phyloP scores from a whole-genome alignment of 2,888 invertebrate genomes.

The Boloria euphrosyne region DNA sequence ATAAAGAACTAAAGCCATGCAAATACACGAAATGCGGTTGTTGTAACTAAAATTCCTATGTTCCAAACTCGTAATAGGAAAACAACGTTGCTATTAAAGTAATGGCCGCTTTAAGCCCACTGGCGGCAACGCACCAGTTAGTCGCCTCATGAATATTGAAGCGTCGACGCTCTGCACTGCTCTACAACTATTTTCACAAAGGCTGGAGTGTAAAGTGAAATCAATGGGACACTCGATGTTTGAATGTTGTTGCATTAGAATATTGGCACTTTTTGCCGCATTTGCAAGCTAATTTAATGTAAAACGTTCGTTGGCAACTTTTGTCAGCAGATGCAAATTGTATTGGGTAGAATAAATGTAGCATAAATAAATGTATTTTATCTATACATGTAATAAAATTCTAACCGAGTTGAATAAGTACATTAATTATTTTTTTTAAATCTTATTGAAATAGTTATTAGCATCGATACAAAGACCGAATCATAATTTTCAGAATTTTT shows the following conservation, averaged over 20 bases:
- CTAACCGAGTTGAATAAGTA: too few species aligned
- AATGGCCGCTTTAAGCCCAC: slow-evolving; percentile 62
- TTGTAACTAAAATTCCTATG: slow-evolving; percentile 26
- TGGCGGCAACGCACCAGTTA: slow-evolving; percentile 54
- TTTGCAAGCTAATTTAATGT: neutral
- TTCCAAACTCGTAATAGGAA: slow-evolving; percentile 37
- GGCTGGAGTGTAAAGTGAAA: slow-evolving; percentile 60
- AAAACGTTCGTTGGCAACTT: neutral
- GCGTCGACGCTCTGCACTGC: slow-evolving; percentile 36
- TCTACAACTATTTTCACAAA: slow-evolving; percentile 61
- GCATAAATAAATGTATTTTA: too few species aligned
- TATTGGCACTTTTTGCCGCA: slow-evolving; percentile 14
- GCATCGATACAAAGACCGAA: too few species aligned
- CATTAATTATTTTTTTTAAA: neutral
- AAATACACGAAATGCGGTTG: slow-evolving; percentile 30
- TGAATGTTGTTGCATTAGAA: slow-evolving; percentile 16
- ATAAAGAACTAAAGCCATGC: slow-evolving; percentile 9
- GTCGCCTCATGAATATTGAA: slow-evolving; percentile 76
- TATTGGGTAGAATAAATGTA: too few species aligned
- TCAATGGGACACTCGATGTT: slow-evolving; percentile 47
- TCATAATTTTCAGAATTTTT: too few species aligned
- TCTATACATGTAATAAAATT: too few species aligned
- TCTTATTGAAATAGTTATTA: too few species aligned
- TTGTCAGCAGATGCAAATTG: too few species aligned
- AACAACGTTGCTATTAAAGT: slow-evolving; percentile 57